These are phyloP conservation scores for Cydia strobilella DNA, from an alignment of 1,140 invertebrate species.

Conservation along the genomic window DNA sequence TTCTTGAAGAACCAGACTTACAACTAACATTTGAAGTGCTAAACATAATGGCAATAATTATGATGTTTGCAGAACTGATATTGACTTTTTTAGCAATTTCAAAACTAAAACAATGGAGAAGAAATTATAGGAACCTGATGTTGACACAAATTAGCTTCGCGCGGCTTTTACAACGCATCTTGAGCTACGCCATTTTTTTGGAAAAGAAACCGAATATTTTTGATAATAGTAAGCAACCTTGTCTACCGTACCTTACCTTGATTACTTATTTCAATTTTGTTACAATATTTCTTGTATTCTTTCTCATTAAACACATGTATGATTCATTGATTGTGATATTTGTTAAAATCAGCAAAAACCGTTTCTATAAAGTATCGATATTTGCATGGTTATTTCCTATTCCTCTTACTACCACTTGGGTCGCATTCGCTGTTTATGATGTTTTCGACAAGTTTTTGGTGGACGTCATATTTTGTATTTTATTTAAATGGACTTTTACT, in stretches of 20 bases:
- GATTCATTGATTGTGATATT: slow-evolving; percentile 67
- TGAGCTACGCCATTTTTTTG: slow-evolving; percentile 53
- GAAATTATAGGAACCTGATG: slow-evolving; percentile 73
- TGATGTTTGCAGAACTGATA: slow-evolving; percentile 61
- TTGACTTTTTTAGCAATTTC: slow-evolving; percentile 57
- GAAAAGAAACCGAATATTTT: slow-evolving; percentile 39
- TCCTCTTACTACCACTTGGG: slow-evolving; percentile 49
- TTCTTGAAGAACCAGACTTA: slow-evolving; percentile 39
- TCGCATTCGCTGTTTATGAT: slow-evolving; percentile 39
- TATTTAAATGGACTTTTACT: slow-evolving; percentile 66
- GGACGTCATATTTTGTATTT: slow-evolving; percentile 54
- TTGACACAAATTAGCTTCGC: slow-evolving; percentile 65
- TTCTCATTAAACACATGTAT: slow-evolving; percentile 72
- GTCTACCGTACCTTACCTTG: slow-evolving; percentile 43
- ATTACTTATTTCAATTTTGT: slow-evolving; percentile 64
- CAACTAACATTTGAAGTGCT: slow-evolving; percentile 51
- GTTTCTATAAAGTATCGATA: slow-evolving; percentile 53
- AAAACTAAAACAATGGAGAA: slow-evolving; percentile 58
- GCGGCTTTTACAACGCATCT: slow-evolving; percentile 60
- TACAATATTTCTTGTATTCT: slow-evolving; percentile 62
- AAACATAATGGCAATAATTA: slow-evolving; percentile 61
- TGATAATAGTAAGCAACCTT: slow-evolving; percentile 29
- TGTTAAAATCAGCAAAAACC: slow-evolving; percentile 58
- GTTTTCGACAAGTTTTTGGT: slow-evolving; percentile 47
- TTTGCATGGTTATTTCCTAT: slow-evolving; percentile 63